Percentiles rank a stretch among this genome's conserved stretches.
Conservation (phyloP, 2,888 invertebrate genomes). For the Hyles lineata region DNA sequence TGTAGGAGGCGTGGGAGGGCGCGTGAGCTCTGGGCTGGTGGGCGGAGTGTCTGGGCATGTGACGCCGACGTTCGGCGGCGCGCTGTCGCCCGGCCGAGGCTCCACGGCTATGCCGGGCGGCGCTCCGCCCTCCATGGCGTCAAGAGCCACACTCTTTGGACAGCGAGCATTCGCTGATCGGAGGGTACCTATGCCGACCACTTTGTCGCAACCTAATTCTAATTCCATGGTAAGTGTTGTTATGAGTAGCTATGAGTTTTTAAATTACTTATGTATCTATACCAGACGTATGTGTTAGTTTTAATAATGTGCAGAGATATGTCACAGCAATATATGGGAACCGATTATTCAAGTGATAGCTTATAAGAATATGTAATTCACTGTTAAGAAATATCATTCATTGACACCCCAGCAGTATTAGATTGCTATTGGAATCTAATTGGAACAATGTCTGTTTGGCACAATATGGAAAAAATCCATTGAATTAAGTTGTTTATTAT, state of each 20-base stretch:
- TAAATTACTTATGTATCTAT: no score
- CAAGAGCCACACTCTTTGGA: conserved; percentile 88
- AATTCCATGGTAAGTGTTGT: conserved; percentile 77
- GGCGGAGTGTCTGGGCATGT: conserved; percentile 87
- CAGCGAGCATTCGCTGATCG: conserved; percentile 92
- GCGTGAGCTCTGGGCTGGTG: conserved; percentile 88
- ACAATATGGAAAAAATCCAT: no score
- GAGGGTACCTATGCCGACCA: conserved; percentile 87
- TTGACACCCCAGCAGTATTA: no score
- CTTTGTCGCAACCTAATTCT: conserved; percentile 83
- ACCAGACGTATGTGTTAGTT: no score
- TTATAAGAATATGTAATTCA: no score
- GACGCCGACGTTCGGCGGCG: conserved; percentile 82
- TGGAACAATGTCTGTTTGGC: no score
- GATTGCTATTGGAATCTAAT: no score
- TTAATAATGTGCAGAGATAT: no score
- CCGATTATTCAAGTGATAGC: no score
- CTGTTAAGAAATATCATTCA: no score
- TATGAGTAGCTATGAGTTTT: no score
- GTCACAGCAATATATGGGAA: no score
- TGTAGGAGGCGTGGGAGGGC: conserved; percentile 80
- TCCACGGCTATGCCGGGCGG: conserved; percentile 78
- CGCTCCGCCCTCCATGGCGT: conserved; percentile 85
- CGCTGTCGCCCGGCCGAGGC: conserved; percentile 76
- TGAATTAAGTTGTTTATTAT: not conserved